Percentiles rank a stretch among this genome's conserved stretches.
Conservation (phyloP, 2,888 invertebrate genomes). For the Ptycholaimellus sp. region DNA sequence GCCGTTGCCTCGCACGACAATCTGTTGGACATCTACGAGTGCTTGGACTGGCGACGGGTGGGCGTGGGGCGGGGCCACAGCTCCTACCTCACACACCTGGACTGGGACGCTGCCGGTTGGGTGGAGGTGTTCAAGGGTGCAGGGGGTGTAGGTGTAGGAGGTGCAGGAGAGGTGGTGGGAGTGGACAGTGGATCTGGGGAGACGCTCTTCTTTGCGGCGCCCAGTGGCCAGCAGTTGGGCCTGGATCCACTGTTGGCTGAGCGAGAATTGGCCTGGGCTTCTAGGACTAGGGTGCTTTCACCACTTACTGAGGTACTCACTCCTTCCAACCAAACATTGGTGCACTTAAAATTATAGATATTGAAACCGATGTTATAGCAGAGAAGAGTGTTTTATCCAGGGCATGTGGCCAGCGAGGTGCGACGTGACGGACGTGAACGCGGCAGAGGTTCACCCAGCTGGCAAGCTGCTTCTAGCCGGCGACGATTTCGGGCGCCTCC, state of each 20-base stretch:
- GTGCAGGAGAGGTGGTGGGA: constrained; percentile 27
- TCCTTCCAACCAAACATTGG: no score
- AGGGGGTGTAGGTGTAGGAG: constrained; percentile 15
- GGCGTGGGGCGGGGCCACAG: constrained; percentile 27
- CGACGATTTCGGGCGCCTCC: constrained; percentile 31
- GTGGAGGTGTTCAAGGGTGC: constrained; percentile 17
- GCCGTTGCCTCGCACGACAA: constrained; percentile 31
- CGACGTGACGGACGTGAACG: constrained; percentile 31
- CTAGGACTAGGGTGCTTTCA: constrained; percentile 29
- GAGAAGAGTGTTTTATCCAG: no score
- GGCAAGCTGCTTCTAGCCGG: constrained; percentile 27
- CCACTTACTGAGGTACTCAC: no score
- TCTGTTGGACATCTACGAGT: constrained; percentile 29
- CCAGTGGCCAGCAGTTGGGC: constrained; percentile 18
- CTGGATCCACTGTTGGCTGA: background rate
- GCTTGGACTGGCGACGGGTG: constrained; percentile 16
- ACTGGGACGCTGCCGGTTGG: constrained; percentile 25
- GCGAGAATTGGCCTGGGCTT: constrained; percentile 26
- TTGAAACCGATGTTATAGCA: no score
- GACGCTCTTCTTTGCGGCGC: constrained; percentile 30
- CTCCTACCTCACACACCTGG: constrained; percentile 31
- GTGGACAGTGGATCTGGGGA: constrained; percentile 29
- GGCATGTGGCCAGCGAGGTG: constrained; percentile 30
- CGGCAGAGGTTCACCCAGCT: constrained; percentile 23
- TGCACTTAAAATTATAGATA: no score